A percentile compares a stretch with the other conserved stretches of the same genome.
Conservation (phyloP, 2,113 vertebrate genomes). For the Hystrix brachyura region DNA sequence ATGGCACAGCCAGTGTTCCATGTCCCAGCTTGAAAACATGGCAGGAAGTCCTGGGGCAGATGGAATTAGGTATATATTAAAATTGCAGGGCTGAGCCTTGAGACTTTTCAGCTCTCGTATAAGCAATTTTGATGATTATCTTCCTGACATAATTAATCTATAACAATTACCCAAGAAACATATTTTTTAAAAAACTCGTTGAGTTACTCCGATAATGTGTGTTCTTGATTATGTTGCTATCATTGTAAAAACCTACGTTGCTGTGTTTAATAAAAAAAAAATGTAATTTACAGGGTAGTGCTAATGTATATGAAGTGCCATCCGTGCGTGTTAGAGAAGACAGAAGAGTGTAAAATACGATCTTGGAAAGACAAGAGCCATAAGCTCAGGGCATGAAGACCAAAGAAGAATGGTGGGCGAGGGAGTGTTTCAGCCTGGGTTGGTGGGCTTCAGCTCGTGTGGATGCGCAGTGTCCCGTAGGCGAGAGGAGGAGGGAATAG, state of each 20-base stretch:
- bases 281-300: background rate
- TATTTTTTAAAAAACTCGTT: conserved; percentile 48
- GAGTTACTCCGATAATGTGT: background rate
- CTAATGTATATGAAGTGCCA: too few species aligned
- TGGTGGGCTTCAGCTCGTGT: background rate
- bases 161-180: background rate
- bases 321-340: background rate
- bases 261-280: background rate
- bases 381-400: background rate
- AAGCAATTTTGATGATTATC: conserved; percentile 50
- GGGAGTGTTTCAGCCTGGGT: background rate
- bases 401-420: background rate
- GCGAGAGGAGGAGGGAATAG: background rate
- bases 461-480: background rate
- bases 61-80: conserved; percentile 49
- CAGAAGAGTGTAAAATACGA: rapidly evolving
- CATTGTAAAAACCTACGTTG: background rate
- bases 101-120: background rate
- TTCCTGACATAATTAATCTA: conserved; percentile 15
- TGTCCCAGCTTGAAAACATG: conserved; percentile 52
- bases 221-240: background rate
- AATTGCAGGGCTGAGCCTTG: background rate
- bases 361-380: background rate
- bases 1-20: background rate
- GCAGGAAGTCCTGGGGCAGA: conserved; percentile 50